A percentile compares a stretch with the other conserved stretches of the same genome.
These are phyloP conservation scores for Synanthedon formicaeformis DNA, from an alignment of 2,888 invertebrate species.

Conservation along the genomic window DNA sequence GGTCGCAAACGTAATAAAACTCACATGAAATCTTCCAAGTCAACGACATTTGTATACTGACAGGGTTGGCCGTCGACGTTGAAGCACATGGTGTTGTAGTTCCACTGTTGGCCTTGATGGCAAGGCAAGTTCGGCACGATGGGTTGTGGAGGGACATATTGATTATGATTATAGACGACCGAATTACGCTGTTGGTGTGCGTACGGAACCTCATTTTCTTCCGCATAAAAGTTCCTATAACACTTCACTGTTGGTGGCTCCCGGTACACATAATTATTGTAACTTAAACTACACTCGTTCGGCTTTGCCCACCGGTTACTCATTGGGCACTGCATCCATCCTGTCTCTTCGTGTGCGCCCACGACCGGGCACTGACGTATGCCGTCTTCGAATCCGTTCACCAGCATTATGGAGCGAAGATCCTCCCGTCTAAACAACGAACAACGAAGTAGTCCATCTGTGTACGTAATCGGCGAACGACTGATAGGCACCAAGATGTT, in stretches of 20 bases:
- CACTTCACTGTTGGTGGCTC: slow-evolving; percentile 34
- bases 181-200: slow-evolving; percentile 21
- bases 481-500: slow-evolving; percentile 58
- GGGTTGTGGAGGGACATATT: slow-evolving; percentile 21
- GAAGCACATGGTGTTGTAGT: slow-evolving; percentile 75
- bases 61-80: slow-evolving; percentile 76
- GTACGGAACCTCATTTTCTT: slow-evolving; percentile 21
- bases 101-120: slow-evolving; percentile 62
- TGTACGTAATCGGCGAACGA: slow-evolving; percentile 52
- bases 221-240: slow-evolving; percentile 23
- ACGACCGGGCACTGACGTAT: slow-evolving; percentile 35
- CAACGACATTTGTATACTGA: slow-evolving; percentile 75
- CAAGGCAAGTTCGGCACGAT: slow-evolving; percentile 59
- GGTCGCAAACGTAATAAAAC: slow-evolving; percentile 27
- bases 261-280: slow-evolving; percentile 17
- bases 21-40: slow-evolving; percentile 83
- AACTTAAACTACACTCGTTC: slow-evolving; percentile 28
- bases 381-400: slow-evolving; percentile 27
- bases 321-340: slow-evolving; percentile 49
- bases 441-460: slow-evolving; percentile 49
- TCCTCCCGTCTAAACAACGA: slow-evolving; percentile 5
- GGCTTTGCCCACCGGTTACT: slow-evolving; percentile 35
- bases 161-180: slow-evolving; percentile 7
- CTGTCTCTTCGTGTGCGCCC: slow-evolving; percentile 30
- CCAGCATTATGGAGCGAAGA: slow-evolving; percentile 35